Evolutionary conservation across 2,797 vertebrate species (phyloP).

Genomic region (Euphonia xanthogaster): DNA sequence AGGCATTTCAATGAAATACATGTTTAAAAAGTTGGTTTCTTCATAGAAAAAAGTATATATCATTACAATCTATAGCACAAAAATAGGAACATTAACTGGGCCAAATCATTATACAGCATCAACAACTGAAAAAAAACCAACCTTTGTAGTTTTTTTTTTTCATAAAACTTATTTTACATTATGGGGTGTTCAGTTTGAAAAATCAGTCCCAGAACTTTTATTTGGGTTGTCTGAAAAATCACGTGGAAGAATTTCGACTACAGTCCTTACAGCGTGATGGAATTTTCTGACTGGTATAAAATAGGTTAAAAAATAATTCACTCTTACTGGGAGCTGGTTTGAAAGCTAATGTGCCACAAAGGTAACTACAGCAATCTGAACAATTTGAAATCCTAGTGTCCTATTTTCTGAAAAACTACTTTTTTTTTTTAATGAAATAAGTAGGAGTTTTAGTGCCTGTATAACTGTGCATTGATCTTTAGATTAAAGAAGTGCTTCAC

Average conservation of each 20-base stretch:
- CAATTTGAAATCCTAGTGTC: not conserved
- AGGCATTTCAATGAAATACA: not conserved
- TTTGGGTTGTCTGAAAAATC: not conserved
- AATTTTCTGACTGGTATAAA: not conserved
- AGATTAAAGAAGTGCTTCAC: not conserved
- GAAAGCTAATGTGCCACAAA: not conserved
- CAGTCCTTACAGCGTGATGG: not conserved
- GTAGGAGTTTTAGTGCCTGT: not conserved
- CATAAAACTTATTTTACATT: not conserved
- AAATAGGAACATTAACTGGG: not conserved
- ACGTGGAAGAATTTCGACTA: not conserved
- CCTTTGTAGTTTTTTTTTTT: not conserved
- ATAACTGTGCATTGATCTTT: not conserved
- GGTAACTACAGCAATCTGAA: not conserved
- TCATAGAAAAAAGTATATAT: not conserved
- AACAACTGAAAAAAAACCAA: not conserved
- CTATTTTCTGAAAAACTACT: not conserved
- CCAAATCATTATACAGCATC: not conserved
- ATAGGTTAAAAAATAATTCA: not conserved
- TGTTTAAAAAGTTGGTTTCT: not conserved
- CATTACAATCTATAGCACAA: not conserved
- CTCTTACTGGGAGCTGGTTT: not conserved
- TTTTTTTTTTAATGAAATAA: not conserved
- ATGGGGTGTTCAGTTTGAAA: not conserved
- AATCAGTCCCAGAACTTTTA: not conserved